Percentiles rank a stretch among this genome's conserved stretches.
These are phyloP conservation scores for Cotesia chilonis DNA, from an alignment of 1,140 invertebrate genomes.

Conservation along the genomic window DNA sequence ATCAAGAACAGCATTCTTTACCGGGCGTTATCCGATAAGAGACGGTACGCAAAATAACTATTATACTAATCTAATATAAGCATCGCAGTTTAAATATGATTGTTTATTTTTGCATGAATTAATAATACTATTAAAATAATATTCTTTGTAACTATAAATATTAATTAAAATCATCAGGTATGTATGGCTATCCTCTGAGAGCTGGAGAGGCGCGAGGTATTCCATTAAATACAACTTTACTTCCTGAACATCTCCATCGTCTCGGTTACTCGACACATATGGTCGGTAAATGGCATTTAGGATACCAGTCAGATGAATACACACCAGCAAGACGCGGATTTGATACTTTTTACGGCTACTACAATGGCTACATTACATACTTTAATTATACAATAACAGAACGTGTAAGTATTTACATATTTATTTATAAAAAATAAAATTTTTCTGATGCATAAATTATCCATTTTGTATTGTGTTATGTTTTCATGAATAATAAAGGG, in stretches of 20 bases:
- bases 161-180: conserved; percentile 60
- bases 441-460: not conserved
- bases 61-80: conserved; percentile 1
- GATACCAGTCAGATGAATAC: conserved; percentile 57
- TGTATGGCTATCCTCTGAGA: conserved; percentile 71
- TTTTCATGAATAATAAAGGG: conserved; percentile 38
- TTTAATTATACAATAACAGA: conserved; percentile 62
- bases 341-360: conserved; percentile 74
- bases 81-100: conserved; percentile 7
- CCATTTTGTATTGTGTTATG: conserved; percentile 1
- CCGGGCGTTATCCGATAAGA: conserved; percentile 72
- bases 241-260: conserved; percentile 67
- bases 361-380: conserved; percentile 70
- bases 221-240: conserved; percentile 66
- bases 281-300: conserved; percentile 65
- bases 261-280: conserved; percentile 56
- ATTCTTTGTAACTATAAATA: not conserved
- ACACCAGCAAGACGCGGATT: conserved; percentile 72
- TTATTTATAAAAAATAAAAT: conserved; percentile 15
- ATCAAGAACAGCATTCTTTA: conserved; percentile 71
- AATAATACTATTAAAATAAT: conserved; percentile 22
- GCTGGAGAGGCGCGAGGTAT: conserved; percentile 68
- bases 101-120: conserved; percentile 6
- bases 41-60: conserved; percentile 63
- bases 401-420: conserved; percentile 53